Evolutionary conservation across 2,113 vertebrate species (phyloP).

Genomic region (Osmerus eperlanus): DNA sequence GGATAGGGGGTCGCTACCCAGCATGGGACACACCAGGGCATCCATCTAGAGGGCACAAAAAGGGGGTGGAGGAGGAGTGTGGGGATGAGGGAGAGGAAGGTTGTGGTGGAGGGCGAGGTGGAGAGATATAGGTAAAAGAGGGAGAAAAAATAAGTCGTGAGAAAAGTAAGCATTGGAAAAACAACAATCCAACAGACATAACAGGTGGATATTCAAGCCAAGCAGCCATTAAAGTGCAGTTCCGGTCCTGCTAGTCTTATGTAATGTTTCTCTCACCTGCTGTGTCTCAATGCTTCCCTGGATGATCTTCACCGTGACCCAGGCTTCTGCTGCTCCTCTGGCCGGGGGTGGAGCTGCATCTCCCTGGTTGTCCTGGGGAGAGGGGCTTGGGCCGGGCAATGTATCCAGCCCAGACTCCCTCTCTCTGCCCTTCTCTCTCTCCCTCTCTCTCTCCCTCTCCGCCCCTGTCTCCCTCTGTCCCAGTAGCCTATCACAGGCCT

Average conservation of each 20-base stretch:
- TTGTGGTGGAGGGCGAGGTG: background rate
- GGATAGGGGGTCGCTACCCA: constrained; percentile 34
- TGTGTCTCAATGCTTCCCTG: constrained; percentile 49
- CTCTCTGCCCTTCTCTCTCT: too few relatives aligned
- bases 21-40: constrained; percentile 56
- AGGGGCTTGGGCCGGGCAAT: background rate
- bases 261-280: constrained; percentile 40
- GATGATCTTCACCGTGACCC: constrained; percentile 40
- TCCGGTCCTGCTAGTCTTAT: background rate
- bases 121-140: background rate
- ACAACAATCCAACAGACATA: too few relatives aligned
- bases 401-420: background rate
- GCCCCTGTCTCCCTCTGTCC: background rate
- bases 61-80: background rate
- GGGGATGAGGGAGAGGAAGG: background rate
- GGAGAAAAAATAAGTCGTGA: background rate
- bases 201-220: too few relatives aligned
- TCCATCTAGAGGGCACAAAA: constrained; percentile 45
- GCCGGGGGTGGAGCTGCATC: background rate
- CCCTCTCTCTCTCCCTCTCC: background rate
- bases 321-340: background rate
- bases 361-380: background rate
- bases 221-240: too few relatives aligned
- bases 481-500: constrained; percentile 47
- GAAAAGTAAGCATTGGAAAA: background rate